Evolutionary conservation across 1,140 invertebrate species (phyloP), one percentile per base, ranked within the genome.

Genomic region (Mercenaria mercenaria): DNA sequence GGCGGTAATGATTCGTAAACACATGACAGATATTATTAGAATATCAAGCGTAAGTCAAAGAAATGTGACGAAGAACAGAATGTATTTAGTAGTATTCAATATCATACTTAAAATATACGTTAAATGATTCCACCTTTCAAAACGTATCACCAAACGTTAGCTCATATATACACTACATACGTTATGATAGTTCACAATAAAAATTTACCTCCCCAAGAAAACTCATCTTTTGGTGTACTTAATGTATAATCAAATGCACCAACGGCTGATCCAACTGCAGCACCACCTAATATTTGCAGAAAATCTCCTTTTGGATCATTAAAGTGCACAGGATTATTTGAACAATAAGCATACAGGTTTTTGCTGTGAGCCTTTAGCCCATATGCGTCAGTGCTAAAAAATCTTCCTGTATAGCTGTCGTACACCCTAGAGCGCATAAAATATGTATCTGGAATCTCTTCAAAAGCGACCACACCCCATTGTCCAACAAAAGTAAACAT

Each of bases 271-370:
- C 52, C 80, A 11, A 23, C 52, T 0, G 23, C 76, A 4, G 20
- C 41, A 29, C 18, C 23, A 1, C 8, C 29, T 29, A 79, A 26
- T 1, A n/a, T 29, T 3, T 39, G 15, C 47, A 20, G 39, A 26
- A 20, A 43, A 20, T 37, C 26, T 41, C 80, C 80, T 18, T 61
- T 56, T n/a, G 80, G 80, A 29, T 82, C 80, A 41, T 29, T 82
- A 29, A 41, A 82, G 26, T 67, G 56, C n/a, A 82, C 80, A 4
- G 80, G 80, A 26, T 82, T 56, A 64, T 82, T 82, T 15, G 56
- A 20, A 26, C 56, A 61, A 56, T 82, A 82, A 64, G 59, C 52
- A 82, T 82, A 82, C 26, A 82, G 64, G 20, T 82, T 82, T 82
- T 82, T 82, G 50, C 80, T 82, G n/a, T 43, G 34, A 41, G 56